Conservation (phyloP, 2,113 vertebrate genomes). For the Oophaga pumilio region DNA sequence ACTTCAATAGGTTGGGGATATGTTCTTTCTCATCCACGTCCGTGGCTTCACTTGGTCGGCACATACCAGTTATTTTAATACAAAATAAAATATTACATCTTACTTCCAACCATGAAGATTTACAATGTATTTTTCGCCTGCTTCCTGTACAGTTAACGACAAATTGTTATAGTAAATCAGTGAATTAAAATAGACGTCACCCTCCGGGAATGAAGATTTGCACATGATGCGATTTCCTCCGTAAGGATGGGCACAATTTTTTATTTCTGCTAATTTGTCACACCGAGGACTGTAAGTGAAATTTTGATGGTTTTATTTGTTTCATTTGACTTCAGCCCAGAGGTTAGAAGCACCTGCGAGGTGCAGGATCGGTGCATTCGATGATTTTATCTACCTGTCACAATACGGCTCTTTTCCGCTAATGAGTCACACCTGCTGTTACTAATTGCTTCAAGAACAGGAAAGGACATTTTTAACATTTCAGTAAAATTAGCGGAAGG, state of each 20-base stretch:
- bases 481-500: slow-evolving; percentile 2
- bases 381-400: slow-evolving; percentile 29
- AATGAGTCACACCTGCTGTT: slow-evolving; percentile 22
- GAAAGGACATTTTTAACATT: slow-evolving; percentile 29
- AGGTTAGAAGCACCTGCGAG: slow-evolving; percentile 22
- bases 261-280: slow-evolving; percentile 27
- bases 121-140: background rate
- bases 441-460: slow-evolving; percentile 37
- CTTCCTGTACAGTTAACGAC: background rate
- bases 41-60: background rate
- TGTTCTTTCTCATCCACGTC: background rate
- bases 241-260: background rate
- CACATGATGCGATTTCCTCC: slow-evolving; percentile 1
- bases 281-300: background rate
- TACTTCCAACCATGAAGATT: background rate
- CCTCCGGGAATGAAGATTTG: slow-evolving; percentile 2
- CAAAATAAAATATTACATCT: background rate
- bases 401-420: slow-evolving; percentile 21
- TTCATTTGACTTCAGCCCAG: slow-evolving; percentile 6
- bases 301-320: background rate
- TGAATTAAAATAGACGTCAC: slow-evolving; percentile 1
- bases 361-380: background rate
- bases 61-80: background rate
- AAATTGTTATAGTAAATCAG: background rate
- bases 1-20: background rate